Percentiles rank a stretch among this genome's conserved stretches.
phyloP scores from a whole-genome alignment of 2,113 vertebrate species.

The Taurulus bubalis region DNA sequence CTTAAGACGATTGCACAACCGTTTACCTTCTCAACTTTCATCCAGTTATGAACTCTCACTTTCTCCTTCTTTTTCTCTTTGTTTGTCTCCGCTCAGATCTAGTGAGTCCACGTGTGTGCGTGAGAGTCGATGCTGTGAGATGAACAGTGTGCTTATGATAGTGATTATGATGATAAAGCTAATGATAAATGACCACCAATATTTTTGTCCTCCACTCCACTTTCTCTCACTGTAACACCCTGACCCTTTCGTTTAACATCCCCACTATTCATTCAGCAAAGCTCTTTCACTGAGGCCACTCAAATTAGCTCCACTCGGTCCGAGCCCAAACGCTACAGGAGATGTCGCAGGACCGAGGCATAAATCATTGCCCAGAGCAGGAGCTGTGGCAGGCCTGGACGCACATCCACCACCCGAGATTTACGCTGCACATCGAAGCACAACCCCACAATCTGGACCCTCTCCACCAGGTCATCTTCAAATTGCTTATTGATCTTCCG shows the following conservation, averaged over 20 bases:
- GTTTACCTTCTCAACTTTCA: conserved; percentile 51
- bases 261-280: conserved; percentile 39
- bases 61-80: conserved; percentile 10
- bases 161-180: conserved; percentile 30
- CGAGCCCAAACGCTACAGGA: conserved; percentile 50
- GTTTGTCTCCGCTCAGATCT: conserved; percentile 15
- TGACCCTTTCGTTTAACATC: conserved; percentile 36
- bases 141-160: background rate
- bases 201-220: conserved; percentile 10
- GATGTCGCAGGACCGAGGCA: conserved; percentile 43
- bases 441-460: conserved; percentile 65
- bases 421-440: conserved; percentile 72
- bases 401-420: conserved; percentile 68
- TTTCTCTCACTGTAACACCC: conserved; percentile 34
- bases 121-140: background rate
- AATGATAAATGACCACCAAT: conserved; percentile 22
- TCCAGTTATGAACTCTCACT: conserved; percentile 19
- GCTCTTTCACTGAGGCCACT: conserved; percentile 43
- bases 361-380: conserved; percentile 72
- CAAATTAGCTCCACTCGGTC: conserved; percentile 69
- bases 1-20: conserved; percentile 63
- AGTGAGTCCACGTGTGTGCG: background rate
- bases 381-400: conserved; percentile 61
- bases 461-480: conserved; percentile 75
- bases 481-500: conserved; percentile 86